Base-by-base conservation (phyloP, 2,113 vertebrate genomes). In the Corythornis vintsioides region DNA sequence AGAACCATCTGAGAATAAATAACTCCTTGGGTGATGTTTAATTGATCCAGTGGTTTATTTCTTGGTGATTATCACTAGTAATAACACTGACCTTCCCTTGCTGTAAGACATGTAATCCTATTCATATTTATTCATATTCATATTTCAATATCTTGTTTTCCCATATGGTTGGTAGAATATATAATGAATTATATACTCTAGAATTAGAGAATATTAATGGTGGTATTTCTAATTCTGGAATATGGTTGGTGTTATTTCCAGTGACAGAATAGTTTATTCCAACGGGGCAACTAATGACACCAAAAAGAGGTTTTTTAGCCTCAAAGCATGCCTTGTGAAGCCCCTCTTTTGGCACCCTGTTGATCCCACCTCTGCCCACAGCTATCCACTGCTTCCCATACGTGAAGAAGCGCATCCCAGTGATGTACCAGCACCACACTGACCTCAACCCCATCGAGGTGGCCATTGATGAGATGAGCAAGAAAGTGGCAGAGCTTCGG, bases 401-500 rank as follows among this genome's bases (percentile, higher is more conserved):
- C 0, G 99, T 99, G 85, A 99, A 99, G 96, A 99, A 99, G 84
- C 98, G 99, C 8, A 99, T 99, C 33, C 98, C 99, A 0, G 98
- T 99, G 53, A 99, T 99, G 99, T 99, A 99, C 96, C 99, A 99
- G 69, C 99, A 99, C 90, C 98, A 99, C 93, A 98, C 98, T 0
- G 99, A 99, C 81, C 98, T 99, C 95, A 99, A 99, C 94, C 99
- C 99, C 80, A 99, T 99, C 24, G 99, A 99, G 95, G 99, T 99
- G 86, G 99, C 99, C 94, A 99, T 99, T 28, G 99, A 99, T 6
- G 99, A 99, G 96, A 99, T 99, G 99, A 99, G 99, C 90, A 99
- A 98, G 96, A 99, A 99, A 87, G 99, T 99, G 94, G 98, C 98
- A 0, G 99, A 99, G 96, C 98, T 99, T 31, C 97, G 98, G 33